A percentile compares a stretch with the other conserved stretches of the same genome.
Evolutionary conservation across 2,888 invertebrate species (phyloP).

Genomic region (Epsilonema sp.): DNA sequence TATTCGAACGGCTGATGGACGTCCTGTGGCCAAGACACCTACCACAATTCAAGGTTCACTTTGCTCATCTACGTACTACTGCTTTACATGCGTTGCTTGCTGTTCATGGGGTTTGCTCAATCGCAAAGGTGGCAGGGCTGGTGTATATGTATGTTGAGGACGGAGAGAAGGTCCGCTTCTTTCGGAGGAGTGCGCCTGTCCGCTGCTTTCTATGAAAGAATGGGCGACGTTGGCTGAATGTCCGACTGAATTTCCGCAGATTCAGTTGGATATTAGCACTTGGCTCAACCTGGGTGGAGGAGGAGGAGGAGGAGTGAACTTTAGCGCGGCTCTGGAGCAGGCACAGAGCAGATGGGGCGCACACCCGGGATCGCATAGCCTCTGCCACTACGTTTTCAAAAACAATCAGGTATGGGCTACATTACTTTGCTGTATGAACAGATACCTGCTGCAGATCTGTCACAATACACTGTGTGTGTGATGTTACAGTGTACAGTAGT

Average conservation of each 20-base stretch:
- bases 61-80: no score
- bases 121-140: no score
- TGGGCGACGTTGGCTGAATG: constrained; percentile 49
- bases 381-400: constrained; percentile 71
- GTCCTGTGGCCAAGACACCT: constrained; percentile 45
- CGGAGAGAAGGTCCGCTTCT: constrained; percentile 45
- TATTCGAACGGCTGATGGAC: constrained; percentile 42
- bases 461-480: no score
- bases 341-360: constrained; percentile 51
- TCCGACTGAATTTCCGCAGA: constrained; percentile 42
- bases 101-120: no score
- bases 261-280: constrained; percentile 46
- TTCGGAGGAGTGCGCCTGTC: constrained; percentile 67
- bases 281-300: no score
- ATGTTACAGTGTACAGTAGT: no score
- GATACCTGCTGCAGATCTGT: no score
- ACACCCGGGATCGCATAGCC: constrained; percentile 40
- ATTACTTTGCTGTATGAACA: no score
- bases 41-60: constrained; percentile 43
- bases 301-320: constrained; percentile 46
- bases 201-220: constrained; percentile 40
- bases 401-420: constrained; percentile 54
- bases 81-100: no score
- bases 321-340: constrained; percentile 44
- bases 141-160: not conserved